These are phyloP conservation scores for Sebastes dallii DNA, from an alignment of 2,797 vertebrate genomes.

Conservation along the genomic window DNA sequence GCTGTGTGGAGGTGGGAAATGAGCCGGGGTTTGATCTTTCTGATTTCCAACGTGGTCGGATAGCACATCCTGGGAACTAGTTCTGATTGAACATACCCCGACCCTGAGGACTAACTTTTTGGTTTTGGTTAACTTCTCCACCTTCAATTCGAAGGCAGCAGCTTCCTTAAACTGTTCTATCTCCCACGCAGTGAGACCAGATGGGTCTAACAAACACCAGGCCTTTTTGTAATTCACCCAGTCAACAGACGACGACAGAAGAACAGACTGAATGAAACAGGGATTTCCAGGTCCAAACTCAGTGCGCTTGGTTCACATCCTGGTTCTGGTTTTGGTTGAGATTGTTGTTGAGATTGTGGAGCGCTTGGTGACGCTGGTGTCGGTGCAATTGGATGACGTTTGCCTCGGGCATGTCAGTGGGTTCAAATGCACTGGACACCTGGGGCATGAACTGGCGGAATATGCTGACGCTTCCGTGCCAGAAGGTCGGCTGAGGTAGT, in stretches of 20 bases:
- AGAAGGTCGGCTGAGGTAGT: slow-evolving; percentile 96
- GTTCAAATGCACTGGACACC: slow-evolving; percentile 81
- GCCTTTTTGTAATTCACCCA: not conserved
- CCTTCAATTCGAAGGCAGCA: not conserved
- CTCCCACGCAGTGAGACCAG: not conserved
- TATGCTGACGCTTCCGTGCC: slow-evolving; percentile 98
- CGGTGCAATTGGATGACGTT: slow-evolving; percentile 82
- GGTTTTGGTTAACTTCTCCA: not conserved
- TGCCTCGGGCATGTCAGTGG: slow-evolving; percentile 78
- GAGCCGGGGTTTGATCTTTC: not conserved
- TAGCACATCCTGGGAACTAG: not conserved
- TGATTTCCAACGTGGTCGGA: not conserved
- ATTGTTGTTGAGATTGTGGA: slow-evolving; percentile 82
- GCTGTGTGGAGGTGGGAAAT: not conserved
- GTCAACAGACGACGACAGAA: not conserved
- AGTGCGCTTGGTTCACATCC: slow-evolving; percentile 79
- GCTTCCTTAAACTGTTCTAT: not conserved
- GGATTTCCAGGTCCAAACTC: slow-evolving; percentile 31
- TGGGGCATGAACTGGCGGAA: slow-evolving; percentile 99
- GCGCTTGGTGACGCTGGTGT: slow-evolving; percentile 80
- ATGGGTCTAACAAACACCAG: not conserved
- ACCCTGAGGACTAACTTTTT: not conserved
- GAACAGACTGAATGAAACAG: not conserved
- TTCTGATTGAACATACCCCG: not conserved
- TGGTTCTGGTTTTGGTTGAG: slow-evolving; percentile 80